These are phyloP conservation scores for Fregata magnificens DNA, from an alignment of 2,113 vertebrate species.

Conservation along the genomic window DNA sequence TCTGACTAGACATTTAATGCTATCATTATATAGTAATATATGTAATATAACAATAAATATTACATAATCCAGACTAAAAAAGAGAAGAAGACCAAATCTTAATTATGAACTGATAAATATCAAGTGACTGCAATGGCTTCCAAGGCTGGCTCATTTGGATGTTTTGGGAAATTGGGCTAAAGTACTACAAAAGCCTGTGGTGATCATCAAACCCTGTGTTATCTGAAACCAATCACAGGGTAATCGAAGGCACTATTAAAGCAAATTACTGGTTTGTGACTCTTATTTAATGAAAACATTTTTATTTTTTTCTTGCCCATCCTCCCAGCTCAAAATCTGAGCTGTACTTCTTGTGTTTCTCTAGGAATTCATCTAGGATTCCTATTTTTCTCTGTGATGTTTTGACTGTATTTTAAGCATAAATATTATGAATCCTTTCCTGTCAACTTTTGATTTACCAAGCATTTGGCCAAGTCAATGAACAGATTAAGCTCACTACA, in stretches of 20 bases:
- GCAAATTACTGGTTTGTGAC: background rate
- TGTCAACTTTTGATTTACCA: slow-evolving; percentile 38
- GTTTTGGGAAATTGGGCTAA: background rate
- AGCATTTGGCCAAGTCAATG: slow-evolving; percentile 48
- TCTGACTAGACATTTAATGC: background rate
- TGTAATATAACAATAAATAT: background rate
- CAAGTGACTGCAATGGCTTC: background rate
- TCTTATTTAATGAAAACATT: background rate
- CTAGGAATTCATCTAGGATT: background rate
- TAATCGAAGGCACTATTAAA: background rate
- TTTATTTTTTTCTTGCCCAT: background rate
- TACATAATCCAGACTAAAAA: background rate
- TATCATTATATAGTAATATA: too few species aligned
- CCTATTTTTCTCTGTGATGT: background rate
- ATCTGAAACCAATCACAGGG: background rate
- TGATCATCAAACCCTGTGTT: background rate
- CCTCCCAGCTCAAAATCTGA: background rate
- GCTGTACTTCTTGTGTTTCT: background rate
- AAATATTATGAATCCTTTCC: slow-evolving; percentile 35
- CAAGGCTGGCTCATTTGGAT: background rate
- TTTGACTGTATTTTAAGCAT: background rate
- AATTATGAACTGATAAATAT: background rate
- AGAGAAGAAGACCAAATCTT: background rate
- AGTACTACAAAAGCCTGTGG: background rate
- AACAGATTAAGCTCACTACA: slow-evolving; percentile 26